These are phyloP conservation scores for Pungitius pungitius DNA, from an alignment of 2,113 vertebrate genomes.

Conservation along the genomic window DNA sequence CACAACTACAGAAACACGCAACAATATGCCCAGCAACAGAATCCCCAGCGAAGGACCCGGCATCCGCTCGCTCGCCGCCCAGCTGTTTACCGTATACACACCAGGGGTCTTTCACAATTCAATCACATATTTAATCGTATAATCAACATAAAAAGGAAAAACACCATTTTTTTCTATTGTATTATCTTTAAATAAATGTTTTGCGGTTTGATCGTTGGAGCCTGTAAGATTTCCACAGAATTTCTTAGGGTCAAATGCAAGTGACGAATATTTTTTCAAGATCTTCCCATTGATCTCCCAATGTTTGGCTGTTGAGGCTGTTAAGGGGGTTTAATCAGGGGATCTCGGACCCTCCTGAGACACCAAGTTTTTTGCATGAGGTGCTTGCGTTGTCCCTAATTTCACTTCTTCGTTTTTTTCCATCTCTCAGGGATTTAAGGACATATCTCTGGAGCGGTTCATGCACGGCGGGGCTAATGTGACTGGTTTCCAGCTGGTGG, in stretches of 20 bases:
- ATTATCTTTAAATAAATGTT: too few species aligned
- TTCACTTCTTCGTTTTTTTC: conserved; percentile 2
- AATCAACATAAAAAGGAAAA: too few species aligned
- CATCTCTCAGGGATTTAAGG: conserved; percentile 92
- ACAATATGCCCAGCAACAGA: too few species aligned
- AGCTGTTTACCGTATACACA: too few species aligned
- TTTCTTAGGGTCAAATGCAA: too few species aligned
- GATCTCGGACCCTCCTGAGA: not conserved
- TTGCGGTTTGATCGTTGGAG: not conserved
- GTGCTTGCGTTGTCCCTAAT: not conserved
- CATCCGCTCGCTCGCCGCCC: too few species aligned
- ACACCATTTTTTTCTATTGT: too few species aligned
- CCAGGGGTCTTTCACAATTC: too few species aligned
- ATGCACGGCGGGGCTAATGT: conserved; percentile 98
- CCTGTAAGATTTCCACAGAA: not conserved
- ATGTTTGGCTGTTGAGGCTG: not conserved
- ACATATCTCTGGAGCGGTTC: conserved; percentile 97
- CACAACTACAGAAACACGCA: too few species aligned
- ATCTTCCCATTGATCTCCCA: not conserved
- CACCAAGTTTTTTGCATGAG: not conserved
- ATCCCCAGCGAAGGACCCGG: too few species aligned
- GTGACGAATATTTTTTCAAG: not conserved
- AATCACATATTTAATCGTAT: too few species aligned
- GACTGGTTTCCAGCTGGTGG: conserved; percentile 97
- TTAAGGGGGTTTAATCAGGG: not conserved